Percentiles rank a stretch among this genome's conserved stretches.
Conservation (phyloP, 2,797 vertebrate genomes). For the Halcyon smyrnensis region DNA sequence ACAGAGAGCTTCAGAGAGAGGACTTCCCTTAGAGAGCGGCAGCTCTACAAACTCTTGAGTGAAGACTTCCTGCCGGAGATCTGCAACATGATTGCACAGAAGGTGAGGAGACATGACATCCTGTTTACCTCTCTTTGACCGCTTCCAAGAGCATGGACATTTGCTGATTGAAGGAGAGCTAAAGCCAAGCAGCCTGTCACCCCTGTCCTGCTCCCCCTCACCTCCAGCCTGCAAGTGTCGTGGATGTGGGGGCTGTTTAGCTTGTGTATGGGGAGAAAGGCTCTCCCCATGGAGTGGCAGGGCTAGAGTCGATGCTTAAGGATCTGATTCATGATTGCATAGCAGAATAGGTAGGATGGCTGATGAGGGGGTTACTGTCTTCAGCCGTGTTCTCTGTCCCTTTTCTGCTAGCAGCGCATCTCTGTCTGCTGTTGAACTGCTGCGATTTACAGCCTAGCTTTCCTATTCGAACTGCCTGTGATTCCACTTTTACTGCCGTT, state of each 20-base stretch:
- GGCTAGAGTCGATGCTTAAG: neutral
- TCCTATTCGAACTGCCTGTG: constrained; percentile 30
- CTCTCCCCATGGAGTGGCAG: neutral
- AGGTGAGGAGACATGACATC: constrained; percentile 82
- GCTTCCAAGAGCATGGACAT: neutral
- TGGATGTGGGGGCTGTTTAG: neutral
- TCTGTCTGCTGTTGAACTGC: constrained; percentile 52
- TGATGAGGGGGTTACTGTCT: constrained; percentile 54
- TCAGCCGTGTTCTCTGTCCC: neutral
- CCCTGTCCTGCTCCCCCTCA: accelerated
- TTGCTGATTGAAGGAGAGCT: constrained; percentile 1
- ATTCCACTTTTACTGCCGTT: constrained; percentile 30
- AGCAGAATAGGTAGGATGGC: neutral
- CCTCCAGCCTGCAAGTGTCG: neutral
- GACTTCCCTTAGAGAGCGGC: constrained; percentile 90
- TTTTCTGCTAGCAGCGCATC: constrained; percentile 20
- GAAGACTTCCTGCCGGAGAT: constrained; percentile 98
- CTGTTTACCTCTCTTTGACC: constrained; percentile 53
- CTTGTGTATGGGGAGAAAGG: neutral
- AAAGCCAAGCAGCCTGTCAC: neutral
- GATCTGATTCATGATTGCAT: neutral
- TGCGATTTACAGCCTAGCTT: constrained; percentile 51
- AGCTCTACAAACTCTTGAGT: constrained; percentile 94
- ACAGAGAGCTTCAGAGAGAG: constrained; percentile 95
- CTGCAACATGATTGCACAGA: constrained; percentile 97